Evolutionary conservation across 2,797 vertebrate genomes (phyloP), one percentile per base, ranked within the genome.

Genomic region (Crenuchus spilurus): DNA sequence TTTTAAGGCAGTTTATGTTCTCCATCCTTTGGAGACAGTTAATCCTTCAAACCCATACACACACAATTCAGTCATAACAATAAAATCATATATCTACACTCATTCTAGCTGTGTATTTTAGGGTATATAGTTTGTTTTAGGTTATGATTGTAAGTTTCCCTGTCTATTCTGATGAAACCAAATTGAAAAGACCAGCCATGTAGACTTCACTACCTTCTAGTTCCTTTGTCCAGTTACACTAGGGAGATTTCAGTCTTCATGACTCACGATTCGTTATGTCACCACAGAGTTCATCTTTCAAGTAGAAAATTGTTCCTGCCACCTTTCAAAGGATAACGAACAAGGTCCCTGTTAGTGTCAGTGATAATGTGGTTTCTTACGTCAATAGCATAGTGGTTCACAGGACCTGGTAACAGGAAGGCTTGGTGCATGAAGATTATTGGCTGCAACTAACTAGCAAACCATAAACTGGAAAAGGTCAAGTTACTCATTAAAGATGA

Each of bases 181-280:
- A n/a, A n/a, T n/a, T n/a, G n/a, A n/a, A n/a, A n/a, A n/a, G n/a
- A n/a, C n/a, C n/a, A n/a, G n/a, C n/a, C 18, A 22, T 48, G n/a
- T 22, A n/a, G 18, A 7, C 42, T 1, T 20, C n/a, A 1, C n/a
- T n/a, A 49, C 8, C 24, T 49, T 18, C 24, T 49, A 22, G 49
- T 26, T 26, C 28, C 26, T n/a, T n/a, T 28, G 41, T 49, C 30
- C 16, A 31, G n/a, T 3, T 28, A 16, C 8, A 11, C 52, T 46
- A 33, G 13, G 14, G 14, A 18, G 16, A 52, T 54, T 54, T 72
- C 26, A 31, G 20, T 44, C 35, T 72, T 63, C 33, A 54, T 42
- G 70, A 72, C 58, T 54, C 70, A 72, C 5, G 33, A 42, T 24
- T 54, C 37, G 64, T 72, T 54, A 54, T 24, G 44, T 33, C 33